A percentile compares a stretch with the other conserved stretches of the same genome.
Evolutionary conservation across 2,888 invertebrate species (phyloP).

Genomic region (Tipula helvola): DNA sequence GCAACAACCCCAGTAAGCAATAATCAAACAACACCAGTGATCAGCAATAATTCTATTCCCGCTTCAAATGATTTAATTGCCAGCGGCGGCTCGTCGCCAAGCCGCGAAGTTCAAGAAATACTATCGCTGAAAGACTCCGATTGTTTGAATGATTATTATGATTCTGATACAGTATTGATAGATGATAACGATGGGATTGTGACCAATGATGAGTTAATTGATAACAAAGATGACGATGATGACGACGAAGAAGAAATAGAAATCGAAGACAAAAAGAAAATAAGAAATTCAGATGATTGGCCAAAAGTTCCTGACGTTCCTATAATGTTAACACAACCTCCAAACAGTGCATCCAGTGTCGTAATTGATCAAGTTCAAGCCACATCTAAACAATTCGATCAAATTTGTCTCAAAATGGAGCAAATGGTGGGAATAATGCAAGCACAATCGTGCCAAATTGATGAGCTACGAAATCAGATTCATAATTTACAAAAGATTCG

Average conservation of each 20-base stretch:
- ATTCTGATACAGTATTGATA: slow-evolving; percentile 10
- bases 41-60: background rate
- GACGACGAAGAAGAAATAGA: background rate
- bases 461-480: slow-evolving; percentile 35
- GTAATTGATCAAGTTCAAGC: background rate
- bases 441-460: slow-evolving; percentile 38
- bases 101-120: slow-evolving; percentile 81
- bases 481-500: slow-evolving; percentile 24
- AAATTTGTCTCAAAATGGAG: slow-evolving; percentile 27
- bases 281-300: slow-evolving; percentile 20
- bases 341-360: slow-evolving; percentile 21
- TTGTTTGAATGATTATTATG: slow-evolving; percentile 14
- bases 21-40: background rate
- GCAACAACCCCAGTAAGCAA: background rate
- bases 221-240: background rate
- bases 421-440: slow-evolving; percentile 38
- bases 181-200: slow-evolving; percentile 14
- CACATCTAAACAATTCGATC: slow-evolving; percentile 19
- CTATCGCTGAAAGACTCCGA: slow-evolving; percentile 50
- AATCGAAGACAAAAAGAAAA: background rate
- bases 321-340: slow-evolving; percentile 28
- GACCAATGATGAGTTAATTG: background rate
- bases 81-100: slow-evolving; percentile 81
- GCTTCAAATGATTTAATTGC: slow-evolving; percentile 29
- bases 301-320: slow-evolving; percentile 25